phyloP scores from a whole-genome alignment of 2,888 invertebrate species.

The Sarcophaga rosellei region DNA sequence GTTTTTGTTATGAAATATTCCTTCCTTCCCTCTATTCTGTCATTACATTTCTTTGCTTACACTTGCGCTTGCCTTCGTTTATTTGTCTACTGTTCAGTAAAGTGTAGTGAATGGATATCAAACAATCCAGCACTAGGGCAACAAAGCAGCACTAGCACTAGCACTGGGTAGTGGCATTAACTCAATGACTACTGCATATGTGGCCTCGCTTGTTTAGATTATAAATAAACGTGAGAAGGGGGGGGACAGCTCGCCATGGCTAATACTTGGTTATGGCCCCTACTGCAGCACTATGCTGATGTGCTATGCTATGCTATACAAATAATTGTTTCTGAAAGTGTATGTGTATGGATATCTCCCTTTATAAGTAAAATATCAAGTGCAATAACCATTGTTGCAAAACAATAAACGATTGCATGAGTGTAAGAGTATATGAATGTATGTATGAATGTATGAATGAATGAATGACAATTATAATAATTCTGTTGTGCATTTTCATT shows the following conservation, averaged over 20 bases:
- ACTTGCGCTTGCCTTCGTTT: not conserved
- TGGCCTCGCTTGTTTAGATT: not conserved
- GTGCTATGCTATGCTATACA: not conserved
- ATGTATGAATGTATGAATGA: no score
- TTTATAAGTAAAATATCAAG: constrained; percentile 48
- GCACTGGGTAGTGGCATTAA: constrained; percentile 1
- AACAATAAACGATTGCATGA: constrained; percentile 10
- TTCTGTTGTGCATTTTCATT: constrained; percentile 28
- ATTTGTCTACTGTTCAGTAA: constrained; percentile 27
- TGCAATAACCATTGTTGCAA: constrained; percentile 47
- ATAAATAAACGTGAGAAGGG: not conserved
- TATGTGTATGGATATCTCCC: not conserved
- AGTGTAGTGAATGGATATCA: not conserved
- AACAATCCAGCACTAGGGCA: no score
- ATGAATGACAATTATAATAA: constrained; percentile 53
- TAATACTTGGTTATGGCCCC: constrained; percentile 12
- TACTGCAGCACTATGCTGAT: not conserved
- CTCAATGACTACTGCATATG: constrained; percentile 1
- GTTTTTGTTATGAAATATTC: constrained; percentile 31
- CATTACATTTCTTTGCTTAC: constrained; percentile 3
- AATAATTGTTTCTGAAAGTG: not conserved
- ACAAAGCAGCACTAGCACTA: not conserved
- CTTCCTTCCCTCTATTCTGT: not conserved
- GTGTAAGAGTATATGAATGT: no score
- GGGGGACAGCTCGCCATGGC: not conserved